A percentile compares a stretch with the other conserved stretches of the same genome.
These are phyloP conservation scores for Caranx melampygus DNA, from an alignment of 2,113 vertebrate genomes.

Conservation along the genomic window DNA sequence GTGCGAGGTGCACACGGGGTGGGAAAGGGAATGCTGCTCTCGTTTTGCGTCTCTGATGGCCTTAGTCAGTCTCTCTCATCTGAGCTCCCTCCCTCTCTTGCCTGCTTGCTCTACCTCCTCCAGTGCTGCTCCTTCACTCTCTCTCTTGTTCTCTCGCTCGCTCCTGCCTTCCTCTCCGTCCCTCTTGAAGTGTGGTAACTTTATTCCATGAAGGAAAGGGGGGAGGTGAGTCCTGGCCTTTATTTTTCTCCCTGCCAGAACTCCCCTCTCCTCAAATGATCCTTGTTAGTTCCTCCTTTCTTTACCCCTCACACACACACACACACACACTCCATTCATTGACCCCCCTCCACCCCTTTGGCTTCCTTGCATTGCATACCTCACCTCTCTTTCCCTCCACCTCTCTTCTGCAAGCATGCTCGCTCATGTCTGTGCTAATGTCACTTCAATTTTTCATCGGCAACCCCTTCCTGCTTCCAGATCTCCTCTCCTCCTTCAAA, in stretches of 20 bases:
- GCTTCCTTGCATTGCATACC: conserved; percentile 60
- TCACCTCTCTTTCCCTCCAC: conserved; percentile 69
- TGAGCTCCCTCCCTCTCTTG: conserved; percentile 52
- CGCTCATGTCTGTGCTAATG: conserved; percentile 77
- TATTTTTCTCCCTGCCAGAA: conserved; percentile 59
- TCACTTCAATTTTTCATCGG: conserved; percentile 80
- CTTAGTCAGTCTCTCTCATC: conserved; percentile 62
- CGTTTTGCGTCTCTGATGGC: conserved; percentile 57
- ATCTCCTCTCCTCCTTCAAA: conserved; percentile 42
- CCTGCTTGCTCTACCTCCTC: conserved; percentile 36
- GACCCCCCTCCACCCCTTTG: conserved; percentile 59
- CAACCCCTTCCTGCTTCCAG: conserved; percentile 68
- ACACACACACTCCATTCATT: conserved; percentile 62
- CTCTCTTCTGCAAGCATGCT: conserved; percentile 66
- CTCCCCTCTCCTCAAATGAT: conserved; percentile 70
- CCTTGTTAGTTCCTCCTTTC: conserved; percentile 68
- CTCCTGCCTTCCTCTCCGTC: conserved; percentile 55
- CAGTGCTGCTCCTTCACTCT: conserved; percentile 40
- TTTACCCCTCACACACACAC: conserved; percentile 16
- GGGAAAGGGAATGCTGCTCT: conserved; percentile 36
- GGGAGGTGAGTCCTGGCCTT: conserved; percentile 51
- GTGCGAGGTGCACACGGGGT: conserved; percentile 47
- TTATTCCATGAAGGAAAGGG: conserved; percentile 63
- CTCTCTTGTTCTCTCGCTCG: conserved; percentile 44
- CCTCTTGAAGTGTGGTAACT: conserved; percentile 65